These are phyloP conservation scores for Sesia bembeciformis DNA, from an alignment of 2,888 invertebrate species.

Conservation along the genomic window DNA sequence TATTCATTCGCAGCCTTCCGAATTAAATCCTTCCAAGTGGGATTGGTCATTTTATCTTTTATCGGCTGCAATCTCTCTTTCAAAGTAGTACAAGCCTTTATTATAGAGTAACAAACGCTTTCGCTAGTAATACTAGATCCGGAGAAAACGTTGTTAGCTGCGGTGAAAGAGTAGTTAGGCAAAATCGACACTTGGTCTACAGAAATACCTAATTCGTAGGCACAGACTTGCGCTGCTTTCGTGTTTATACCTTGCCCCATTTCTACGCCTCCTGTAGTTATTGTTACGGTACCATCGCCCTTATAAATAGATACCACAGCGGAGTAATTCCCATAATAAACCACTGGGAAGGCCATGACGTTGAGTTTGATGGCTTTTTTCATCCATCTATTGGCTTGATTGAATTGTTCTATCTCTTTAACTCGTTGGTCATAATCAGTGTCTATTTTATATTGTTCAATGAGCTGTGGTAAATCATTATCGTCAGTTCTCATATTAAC, in stretches of 20 bases:
- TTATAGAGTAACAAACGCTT: conserved; percentile 67
- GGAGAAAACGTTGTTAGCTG: conserved; percentile 77
- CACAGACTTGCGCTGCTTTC: conserved; percentile 84
- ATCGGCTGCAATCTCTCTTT: conserved; percentile 73
- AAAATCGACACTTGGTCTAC: conserved; percentile 75
- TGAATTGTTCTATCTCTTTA: conserved; percentile 70
- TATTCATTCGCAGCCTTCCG: conserved; percentile 64
- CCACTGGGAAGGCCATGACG: conserved; percentile 78
- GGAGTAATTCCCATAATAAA: conserved; percentile 70
- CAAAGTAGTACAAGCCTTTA: conserved; percentile 76
- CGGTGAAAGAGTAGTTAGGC: conserved; percentile 70
- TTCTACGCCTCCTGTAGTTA: conserved; percentile 81
- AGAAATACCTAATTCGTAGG: conserved; percentile 80
- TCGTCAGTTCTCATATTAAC: conserved; percentile 67
- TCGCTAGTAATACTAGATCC: conserved; percentile 82
- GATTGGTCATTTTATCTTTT: conserved; percentile 53
- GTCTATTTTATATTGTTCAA: conserved; percentile 67
- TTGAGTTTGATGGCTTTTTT: conserved; percentile 79
- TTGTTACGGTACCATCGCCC: conserved; percentile 79
- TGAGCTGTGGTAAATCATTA: conserved; percentile 62
- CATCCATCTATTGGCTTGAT: conserved; percentile 81
- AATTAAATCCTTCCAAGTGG: conserved; percentile 76
- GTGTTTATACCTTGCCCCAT: conserved; percentile 88
- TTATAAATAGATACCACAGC: conserved; percentile 79
- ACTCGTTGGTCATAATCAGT: conserved; percentile 71